Evolutionary conservation across 2,113 vertebrate species (phyloP).

Genomic region (Geococcyx californianus): DNA sequence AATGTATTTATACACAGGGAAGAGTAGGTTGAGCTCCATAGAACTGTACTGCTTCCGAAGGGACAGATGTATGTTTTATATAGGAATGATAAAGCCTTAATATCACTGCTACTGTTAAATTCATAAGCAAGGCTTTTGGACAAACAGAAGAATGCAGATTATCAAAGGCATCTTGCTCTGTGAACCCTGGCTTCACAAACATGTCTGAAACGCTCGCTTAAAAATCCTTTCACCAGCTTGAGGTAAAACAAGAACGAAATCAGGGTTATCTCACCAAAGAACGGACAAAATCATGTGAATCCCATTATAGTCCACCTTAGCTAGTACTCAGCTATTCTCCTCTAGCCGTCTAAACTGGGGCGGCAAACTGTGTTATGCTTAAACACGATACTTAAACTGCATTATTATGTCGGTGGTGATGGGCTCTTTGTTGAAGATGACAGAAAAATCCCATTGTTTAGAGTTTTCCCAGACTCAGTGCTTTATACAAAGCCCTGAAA

Average conservation of each 20-base stretch:
- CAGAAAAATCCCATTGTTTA: slow-evolving; percentile 57
- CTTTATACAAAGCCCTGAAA: slow-evolving; percentile 3
- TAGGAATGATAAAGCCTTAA: not conserved
- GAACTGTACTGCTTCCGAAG: not conserved
- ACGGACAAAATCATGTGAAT: not conserved
- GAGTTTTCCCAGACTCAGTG: slow-evolving; percentile 14
- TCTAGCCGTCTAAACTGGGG: slow-evolving; percentile 6
- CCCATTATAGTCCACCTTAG: not conserved
- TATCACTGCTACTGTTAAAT: not conserved
- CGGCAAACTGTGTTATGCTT: slow-evolving; percentile 1
- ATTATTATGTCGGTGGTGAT: slow-evolving; percentile 3
- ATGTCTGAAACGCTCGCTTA: not conserved
- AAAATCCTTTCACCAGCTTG: not conserved
- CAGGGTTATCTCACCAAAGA: not conserved
- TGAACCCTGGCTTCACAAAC: accelerated
- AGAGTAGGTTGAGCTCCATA: not conserved
- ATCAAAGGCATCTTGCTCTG: not conserved
- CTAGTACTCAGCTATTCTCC: not conserved
- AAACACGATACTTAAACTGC: slow-evolving; percentile 17
- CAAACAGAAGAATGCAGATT: not conserved
- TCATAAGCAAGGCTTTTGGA: not conserved
- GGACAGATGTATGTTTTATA: not conserved
- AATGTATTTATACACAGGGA: accelerated
- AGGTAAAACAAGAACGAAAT: not conserved
- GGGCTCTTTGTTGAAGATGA: slow-evolving; percentile 41